These are phyloP conservation scores for Drosophila nigritarsus DNA, from an alignment of 2,888 invertebrate genomes.

Conservation along the genomic window DNA sequence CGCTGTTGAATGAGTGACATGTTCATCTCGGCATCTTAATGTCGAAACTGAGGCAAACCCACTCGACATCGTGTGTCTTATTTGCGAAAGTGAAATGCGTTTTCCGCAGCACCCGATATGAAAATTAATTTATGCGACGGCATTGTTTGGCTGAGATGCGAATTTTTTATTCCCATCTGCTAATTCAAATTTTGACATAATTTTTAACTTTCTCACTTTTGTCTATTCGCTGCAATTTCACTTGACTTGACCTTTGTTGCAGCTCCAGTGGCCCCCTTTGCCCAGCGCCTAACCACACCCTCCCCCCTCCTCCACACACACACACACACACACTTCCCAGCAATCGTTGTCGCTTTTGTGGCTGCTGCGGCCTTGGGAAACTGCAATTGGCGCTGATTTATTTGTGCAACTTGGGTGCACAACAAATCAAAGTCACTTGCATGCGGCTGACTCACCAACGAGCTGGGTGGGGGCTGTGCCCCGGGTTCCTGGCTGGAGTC, in stretches of 20 bases:
- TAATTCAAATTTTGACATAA: constrained; percentile 81
- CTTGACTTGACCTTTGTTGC: constrained; percentile 73
- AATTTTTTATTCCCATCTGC: constrained; percentile 46
- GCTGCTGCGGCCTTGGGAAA: constrained; percentile 71
- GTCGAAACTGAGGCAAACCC: constrained; percentile 30
- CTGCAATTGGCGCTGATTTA: constrained; percentile 69
- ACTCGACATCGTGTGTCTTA: constrained; percentile 26
- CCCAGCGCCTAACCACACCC: background rate
- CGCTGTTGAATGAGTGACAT: constrained; percentile 32
- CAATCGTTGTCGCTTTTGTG: constrained; percentile 28
- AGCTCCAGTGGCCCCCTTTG: constrained; percentile 11
- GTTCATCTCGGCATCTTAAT: constrained; percentile 43
- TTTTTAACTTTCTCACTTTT: constrained; percentile 79
- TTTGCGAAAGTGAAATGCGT: constrained; percentile 75
- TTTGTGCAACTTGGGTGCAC: constrained; percentile 52
- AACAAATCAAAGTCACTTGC: constrained; percentile 76
- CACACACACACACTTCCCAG: background rate
- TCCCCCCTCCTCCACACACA: background rate
- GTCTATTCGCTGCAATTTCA: constrained; percentile 66
- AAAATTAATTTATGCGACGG: constrained; percentile 68
- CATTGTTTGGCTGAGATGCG: constrained; percentile 39
- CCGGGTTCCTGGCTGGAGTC: constrained; percentile 30
- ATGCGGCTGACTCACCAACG: constrained; percentile 60
- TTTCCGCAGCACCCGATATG: constrained; percentile 67
- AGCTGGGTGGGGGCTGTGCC: constrained; percentile 19